These are phyloP conservation scores for Strigops habroptila DNA, from an alignment of 2,113 vertebrate genomes.

Conservation along the genomic window DNA sequence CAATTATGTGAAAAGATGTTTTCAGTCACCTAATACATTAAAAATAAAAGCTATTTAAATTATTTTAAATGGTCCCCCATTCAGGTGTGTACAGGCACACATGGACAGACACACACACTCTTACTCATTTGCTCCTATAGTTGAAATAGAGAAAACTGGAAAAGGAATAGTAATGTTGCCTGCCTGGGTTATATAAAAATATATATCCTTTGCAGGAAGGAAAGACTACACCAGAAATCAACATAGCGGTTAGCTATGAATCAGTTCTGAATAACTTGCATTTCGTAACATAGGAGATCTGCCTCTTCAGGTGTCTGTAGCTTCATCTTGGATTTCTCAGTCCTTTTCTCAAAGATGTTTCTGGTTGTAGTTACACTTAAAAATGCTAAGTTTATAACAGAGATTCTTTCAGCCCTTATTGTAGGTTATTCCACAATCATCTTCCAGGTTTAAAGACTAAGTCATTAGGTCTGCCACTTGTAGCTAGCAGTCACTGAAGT, in stretches of 20 bases:
- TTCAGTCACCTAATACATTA: not conserved
- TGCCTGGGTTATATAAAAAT: not conserved
- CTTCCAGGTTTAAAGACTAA: not conserved
- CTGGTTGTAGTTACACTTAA: not conserved
- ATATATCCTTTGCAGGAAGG: not conserved
- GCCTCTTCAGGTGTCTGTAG: not conserved
- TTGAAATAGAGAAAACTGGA: not conserved
- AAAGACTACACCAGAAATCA: not conserved
- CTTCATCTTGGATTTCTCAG: not conserved
- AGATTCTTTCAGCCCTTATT: not conserved
- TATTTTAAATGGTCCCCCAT: not conserved
- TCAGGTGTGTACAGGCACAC: not conserved
- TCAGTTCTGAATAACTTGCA: not conserved
- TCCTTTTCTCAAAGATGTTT: not conserved
- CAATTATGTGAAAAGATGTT: not conserved
- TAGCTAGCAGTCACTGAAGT: not conserved
- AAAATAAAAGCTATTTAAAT: not conserved
- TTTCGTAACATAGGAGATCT: not conserved
- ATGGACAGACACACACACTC: no score
- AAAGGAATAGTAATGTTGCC: not conserved
- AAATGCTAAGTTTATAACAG: not conserved
- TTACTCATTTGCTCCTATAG: not conserved
- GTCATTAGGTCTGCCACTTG: accelerated
- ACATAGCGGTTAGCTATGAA: not conserved
- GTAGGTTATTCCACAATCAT: not conserved